These are phyloP conservation scores for Mercenaria mercenaria DNA, from an alignment of 1,140 invertebrate species.

Conservation along the genomic window DNA sequence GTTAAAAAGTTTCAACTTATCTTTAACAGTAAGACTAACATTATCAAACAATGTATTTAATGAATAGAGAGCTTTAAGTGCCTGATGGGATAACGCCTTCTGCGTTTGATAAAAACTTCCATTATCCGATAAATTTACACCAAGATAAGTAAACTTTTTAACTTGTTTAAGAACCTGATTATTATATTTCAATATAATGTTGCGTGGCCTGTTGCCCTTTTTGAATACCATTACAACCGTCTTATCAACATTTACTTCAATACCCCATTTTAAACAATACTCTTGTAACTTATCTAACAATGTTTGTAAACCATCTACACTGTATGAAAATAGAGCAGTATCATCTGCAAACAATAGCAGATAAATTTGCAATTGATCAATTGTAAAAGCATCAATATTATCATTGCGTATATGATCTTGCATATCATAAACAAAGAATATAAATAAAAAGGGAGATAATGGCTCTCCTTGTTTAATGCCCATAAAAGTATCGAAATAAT, in stretches of 20 bases:
- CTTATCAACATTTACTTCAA: too few relatives aligned
- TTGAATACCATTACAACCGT: too few relatives aligned
- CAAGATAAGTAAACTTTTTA: neutral
- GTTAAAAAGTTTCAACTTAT: too few relatives aligned
- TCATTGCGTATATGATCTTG: neutral
- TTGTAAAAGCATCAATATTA: too few relatives aligned
- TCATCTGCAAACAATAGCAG: too few relatives aligned
- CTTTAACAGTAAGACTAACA: neutral
- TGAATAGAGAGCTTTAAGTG: neutral
- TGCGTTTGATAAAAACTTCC: neutral
- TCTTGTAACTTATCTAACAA: neutral
- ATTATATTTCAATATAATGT: neutral
- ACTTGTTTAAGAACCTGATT: neutral
- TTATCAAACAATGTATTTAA: too few relatives aligned
- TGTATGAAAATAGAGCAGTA: slow-evolving; percentile 5
- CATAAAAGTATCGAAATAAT: slow-evolving; percentile 10
- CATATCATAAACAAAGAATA: too few relatives aligned
- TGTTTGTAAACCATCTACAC: neutral
- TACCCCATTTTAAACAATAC: neutral
- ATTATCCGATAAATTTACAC: too few relatives aligned
- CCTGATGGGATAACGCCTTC: neutral
- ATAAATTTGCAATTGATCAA: too few relatives aligned
- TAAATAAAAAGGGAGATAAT: too few relatives aligned
- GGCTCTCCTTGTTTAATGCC: too few relatives aligned
- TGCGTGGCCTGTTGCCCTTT: neutral